Evolutionary conservation across 2,113 vertebrate genomes (phyloP).

Genomic region (Cebus imitator): DNA sequence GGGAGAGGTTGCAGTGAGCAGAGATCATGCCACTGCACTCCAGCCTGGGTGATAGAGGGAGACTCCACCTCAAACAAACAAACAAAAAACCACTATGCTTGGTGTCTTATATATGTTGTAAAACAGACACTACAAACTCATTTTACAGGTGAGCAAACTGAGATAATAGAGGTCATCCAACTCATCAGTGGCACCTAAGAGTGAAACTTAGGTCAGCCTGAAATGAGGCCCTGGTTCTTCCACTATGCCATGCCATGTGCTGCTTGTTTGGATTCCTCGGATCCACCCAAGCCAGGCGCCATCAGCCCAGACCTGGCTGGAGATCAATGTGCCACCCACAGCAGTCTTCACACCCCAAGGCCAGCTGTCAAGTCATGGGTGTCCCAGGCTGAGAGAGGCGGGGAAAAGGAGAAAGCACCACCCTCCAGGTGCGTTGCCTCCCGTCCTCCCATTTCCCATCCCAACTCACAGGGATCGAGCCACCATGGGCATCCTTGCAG

Average conservation of each 20-base stretch:
- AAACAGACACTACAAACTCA: not conserved
- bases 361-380: not conserved
- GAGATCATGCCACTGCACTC: too few species aligned
- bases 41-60: too few species aligned
- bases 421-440: not conserved
- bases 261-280: not conserved
- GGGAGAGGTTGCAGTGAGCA: too few species aligned
- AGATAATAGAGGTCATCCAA: not conserved
- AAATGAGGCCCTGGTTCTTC: not conserved
- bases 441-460: not conserved
- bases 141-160: not conserved
- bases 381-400: not conserved
- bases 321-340: not conserved
- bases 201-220: not conserved
- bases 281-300: not conserved
- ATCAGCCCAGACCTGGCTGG: not conserved
- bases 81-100: not conserved
- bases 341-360: not conserved
- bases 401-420: not conserved
- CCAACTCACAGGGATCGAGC: slow-evolving; percentile 85
- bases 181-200: not conserved
- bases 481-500: slow-evolving; percentile 80
- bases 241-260: not conserved
- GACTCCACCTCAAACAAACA: too few species aligned
- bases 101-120: not conserved